These are phyloP conservation scores for Rhyzopertha dominica DNA, from an alignment of 1,140 invertebrate genomes.

Conservation along the genomic window DNA sequence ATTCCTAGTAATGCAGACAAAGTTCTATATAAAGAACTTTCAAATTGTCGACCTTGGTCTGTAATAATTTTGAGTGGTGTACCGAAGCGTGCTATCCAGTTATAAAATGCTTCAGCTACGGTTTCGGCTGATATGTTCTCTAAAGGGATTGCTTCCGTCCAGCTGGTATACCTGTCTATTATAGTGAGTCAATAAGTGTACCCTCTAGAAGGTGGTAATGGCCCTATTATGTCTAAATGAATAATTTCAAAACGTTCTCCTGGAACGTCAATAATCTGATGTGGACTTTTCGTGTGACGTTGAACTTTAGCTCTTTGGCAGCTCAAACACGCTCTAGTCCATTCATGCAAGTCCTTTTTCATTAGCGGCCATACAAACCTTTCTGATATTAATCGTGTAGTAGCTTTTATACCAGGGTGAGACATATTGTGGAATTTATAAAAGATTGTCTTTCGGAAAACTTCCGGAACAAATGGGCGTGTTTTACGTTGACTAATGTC, in stretches of 20 bases:
- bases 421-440: constrained; percentile 25
- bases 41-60: constrained; percentile 1
- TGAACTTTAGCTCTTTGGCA: constrained; percentile 33
- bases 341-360: constrained; percentile 22
- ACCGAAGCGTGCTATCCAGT: no score
- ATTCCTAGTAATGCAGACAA: not conserved
- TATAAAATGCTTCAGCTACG: no score
- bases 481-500: constrained; percentile 18
- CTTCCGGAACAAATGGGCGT: constrained; percentile 28
- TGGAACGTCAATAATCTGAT: constrained; percentile 9
- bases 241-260: constrained; percentile 24
- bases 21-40: not conserved
- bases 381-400: constrained; percentile 16
- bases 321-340: constrained; percentile 21
- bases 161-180: no score
- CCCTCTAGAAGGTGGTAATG: constrained; percentile 22
- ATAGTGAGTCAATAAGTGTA: constrained; percentile 4
- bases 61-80: not conserved
- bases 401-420: constrained; percentile 26
- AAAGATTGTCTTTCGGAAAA: constrained; percentile 23
- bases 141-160: no score
- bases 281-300: constrained; percentile 18
- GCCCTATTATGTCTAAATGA: constrained; percentile 41
- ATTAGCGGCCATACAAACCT: constrained; percentile 31
- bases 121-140: no score